phyloP scores from a whole-genome alignment of 2,888 invertebrate species.

The Apodemia zela region DNA sequence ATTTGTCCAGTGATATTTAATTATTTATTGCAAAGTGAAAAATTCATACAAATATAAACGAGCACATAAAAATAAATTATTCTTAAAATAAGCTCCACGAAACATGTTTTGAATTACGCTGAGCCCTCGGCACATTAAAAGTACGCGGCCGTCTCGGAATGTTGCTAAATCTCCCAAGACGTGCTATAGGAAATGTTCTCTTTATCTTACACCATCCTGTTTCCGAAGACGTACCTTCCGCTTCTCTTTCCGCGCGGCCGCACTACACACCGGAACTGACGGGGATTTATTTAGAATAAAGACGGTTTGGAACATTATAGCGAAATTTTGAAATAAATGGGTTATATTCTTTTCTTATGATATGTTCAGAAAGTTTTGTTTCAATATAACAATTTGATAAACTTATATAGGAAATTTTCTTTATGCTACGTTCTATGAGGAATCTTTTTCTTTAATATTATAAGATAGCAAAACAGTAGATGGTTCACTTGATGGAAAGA shows the following conservation, averaged over 20 bases:
- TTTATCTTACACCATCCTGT: constrained; percentile 78
- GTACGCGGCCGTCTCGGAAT: constrained; percentile 55
- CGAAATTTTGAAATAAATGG: neutral
- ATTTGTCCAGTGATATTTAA: too few species aligned
- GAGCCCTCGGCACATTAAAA: constrained; percentile 46
- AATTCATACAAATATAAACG: neutral
- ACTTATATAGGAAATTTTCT: too few species aligned
- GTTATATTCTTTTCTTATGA: neutral
- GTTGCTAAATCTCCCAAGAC: constrained; percentile 67
- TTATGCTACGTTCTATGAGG: too few species aligned
- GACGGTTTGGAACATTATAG: constrained; percentile 12
- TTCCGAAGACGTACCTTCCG: constrained; percentile 72
- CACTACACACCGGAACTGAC: constrained; percentile 65
- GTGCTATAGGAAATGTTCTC: constrained; percentile 77
- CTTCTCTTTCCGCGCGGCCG: constrained; percentile 53
- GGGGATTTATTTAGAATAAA: constrained; percentile 59
- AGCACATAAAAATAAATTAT: neutral
- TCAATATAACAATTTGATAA: too few species aligned
- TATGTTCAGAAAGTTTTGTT: too few species aligned
- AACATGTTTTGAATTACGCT: constrained; percentile 48
- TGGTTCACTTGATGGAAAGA: too few species aligned
- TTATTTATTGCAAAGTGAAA: neutral
- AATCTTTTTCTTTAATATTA: too few species aligned
- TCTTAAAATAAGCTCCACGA: constrained; percentile 18
- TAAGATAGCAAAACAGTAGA: too few species aligned